Evolutionary conservation across 2,888 invertebrate species (phyloP), one percentile per base, ranked within the genome.

Genomic region (Morpho helenor): DNA sequence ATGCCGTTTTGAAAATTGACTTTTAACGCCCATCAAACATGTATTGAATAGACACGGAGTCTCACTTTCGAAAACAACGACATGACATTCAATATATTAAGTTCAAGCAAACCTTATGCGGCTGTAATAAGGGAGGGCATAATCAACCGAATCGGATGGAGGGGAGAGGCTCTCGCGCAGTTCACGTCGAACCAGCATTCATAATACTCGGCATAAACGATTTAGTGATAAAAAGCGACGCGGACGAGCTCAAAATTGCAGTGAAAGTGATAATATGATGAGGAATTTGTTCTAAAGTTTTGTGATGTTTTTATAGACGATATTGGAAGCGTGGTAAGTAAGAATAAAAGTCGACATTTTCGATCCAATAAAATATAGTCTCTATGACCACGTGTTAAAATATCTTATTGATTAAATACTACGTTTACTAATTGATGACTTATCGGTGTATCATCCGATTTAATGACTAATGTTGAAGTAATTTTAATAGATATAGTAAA

Each of bases 91-190:
- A 50, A 50, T 43, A n/a, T 49, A 49, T 45, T 40, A 42, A 40
- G 44, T 42, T 41, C 39, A 40, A 48, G 31, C 58, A 53, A 52
- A 54, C 57, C 59, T 63, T 63, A 63, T 40, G 31, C 16, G 46
- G 5, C 52, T 49, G 61, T 49, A 46, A 53, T 63, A 63, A 56
- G 59, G 31, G 49, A 7, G 49, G 40, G 52, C 7, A 41, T 52
- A 45, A 58, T 45, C 51, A 45, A 55, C 50, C 52, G 52, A 63
- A 55, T 23, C 22, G 8, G 22, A 52, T 42, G 52, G 80, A 68
- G 82, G 81, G 82, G 82, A 76, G 60, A 70, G 82, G 80, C 75
- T 80, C 70, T 69, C 59, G 75, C 80, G 82, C 77, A 82, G 84
- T 81, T 72, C 73, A 76, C 74, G 80, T 78, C 79, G 76, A 68